A percentile compares a stretch with the other conserved stretches of the same genome.
These are phyloP conservation scores for Ptychodera flava DNA, from an alignment of 35 echinoderm and acorn worm species.

Conservation along the genomic window DNA sequence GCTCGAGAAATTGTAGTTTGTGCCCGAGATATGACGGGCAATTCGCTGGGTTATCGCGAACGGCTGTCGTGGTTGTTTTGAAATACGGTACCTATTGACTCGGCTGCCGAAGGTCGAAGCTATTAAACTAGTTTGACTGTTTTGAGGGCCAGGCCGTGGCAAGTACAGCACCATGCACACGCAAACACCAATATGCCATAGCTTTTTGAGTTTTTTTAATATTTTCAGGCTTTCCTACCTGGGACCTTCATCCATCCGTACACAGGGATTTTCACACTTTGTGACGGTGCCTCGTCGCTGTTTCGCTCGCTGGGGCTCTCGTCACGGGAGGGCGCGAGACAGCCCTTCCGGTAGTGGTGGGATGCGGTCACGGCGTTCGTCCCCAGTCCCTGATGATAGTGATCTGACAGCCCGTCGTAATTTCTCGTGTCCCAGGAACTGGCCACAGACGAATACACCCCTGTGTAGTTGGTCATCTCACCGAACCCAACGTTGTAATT, in stretches of 20 bases:
- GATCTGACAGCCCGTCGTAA: not conserved
- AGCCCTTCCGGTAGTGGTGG: not conserved
- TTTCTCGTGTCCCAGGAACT: not conserved
- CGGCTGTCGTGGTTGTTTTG: no score
- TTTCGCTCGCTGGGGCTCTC: not conserved
- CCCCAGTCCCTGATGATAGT: not conserved
- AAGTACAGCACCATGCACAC: no score
- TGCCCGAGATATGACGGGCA: no score
- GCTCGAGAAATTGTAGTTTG: no score
- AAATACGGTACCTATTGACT: no score
- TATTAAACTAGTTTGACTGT: no score
- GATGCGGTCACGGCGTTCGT: not conserved
- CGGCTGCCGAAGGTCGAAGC: no score
- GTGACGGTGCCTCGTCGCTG: not conserved
- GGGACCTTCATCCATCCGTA: slow-evolving; percentile 99
- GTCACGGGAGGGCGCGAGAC: not conserved
- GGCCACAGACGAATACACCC: not conserved
- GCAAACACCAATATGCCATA: no score
- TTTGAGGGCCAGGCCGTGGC: no score
- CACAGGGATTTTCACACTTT: slow-evolving; percentile 61
- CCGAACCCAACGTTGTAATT: not conserved
- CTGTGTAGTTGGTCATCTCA: not conserved
- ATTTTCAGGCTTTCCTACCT: no score
- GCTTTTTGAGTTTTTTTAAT: no score
- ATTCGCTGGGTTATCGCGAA: no score